A percentile compares a stretch with the other conserved stretches of the same genome.
Evolutionary conservation across 2,888 invertebrate genomes (phyloP).

Genomic region (Isoperla grammatica): DNA sequence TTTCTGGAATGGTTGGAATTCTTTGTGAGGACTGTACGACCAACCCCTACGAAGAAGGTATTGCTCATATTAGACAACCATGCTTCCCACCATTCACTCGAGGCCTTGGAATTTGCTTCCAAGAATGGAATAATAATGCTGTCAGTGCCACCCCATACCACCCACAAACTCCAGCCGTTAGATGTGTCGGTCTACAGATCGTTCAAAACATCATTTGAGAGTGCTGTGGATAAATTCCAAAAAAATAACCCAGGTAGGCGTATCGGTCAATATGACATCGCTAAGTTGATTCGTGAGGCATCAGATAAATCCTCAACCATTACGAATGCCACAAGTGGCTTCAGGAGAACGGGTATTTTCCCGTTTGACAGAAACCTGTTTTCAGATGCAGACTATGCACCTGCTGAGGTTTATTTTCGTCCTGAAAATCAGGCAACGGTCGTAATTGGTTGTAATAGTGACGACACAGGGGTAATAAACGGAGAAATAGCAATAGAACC

Average conservation of each 20-base stretch:
- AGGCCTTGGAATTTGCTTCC: too few species aligned
- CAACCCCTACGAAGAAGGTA: too few species aligned
- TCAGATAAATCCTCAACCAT: not conserved
- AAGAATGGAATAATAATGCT: conserved; percentile 39
- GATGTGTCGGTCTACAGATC: conserved; percentile 41
- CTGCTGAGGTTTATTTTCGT: not conserved
- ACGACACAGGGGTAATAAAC: too few species aligned
- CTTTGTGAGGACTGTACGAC: too few species aligned
- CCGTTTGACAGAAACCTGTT: not conserved
- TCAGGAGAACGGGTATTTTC: conserved; percentile 2
- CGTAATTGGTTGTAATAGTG: too few species aligned
- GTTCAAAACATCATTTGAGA: conserved; percentile 37
- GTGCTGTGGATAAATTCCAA: conserved; percentile 13
- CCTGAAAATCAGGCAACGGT: too few species aligned
- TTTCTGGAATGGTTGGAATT: too few species aligned
- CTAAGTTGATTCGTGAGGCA: not conserved
- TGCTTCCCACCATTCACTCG: too few species aligned
- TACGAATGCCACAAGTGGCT: not conserved
- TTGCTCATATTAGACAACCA: too few species aligned
- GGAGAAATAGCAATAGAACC: too few species aligned
- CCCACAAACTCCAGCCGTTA: conserved; percentile 42
- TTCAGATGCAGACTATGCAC: not conserved
- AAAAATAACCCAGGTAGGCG: not conserved
- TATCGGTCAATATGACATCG: not conserved
- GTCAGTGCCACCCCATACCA: conserved; percentile 41